Evolutionary conservation across 2,113 vertebrate genomes (phyloP).

Genomic region (Epinephelus fuscoguttatus): DNA sequence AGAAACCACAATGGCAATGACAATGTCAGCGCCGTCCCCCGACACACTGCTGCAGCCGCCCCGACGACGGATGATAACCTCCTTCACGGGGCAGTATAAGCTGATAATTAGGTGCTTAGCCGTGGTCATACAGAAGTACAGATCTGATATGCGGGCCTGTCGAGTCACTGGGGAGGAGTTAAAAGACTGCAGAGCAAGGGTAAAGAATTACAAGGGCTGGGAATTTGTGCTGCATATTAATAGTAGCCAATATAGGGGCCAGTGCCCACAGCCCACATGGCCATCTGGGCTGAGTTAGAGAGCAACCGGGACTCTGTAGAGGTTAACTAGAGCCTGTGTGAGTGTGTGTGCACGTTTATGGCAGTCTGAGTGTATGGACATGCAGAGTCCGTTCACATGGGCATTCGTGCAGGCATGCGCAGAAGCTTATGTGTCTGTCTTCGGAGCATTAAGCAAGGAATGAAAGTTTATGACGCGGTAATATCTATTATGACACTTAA

Average conservation of each 20-base stretch:
- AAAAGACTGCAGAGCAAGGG: conserved; percentile 47
- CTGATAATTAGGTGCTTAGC: conserved; percentile 67
- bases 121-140: conserved; percentile 25
- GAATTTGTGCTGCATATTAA: conserved; percentile 63
- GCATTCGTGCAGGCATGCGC: conserved; percentile 38
- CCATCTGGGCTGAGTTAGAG: conserved; percentile 59
- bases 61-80: conserved; percentile 31
- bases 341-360: neutral
- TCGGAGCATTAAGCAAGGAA: conserved; percentile 55
- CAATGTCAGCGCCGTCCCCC: conserved; percentile 27
- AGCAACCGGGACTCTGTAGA: conserved; percentile 56
- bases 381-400: neutral
- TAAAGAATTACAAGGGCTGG: conserved; percentile 57
- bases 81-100: conserved; percentile 50
- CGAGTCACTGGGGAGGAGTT: conserved; percentile 51
- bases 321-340: conserved; percentile 52
- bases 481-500: conserved; percentile 68
- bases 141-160: conserved; percentile 58
- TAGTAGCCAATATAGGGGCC: conserved; percentile 43
- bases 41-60: neutral
- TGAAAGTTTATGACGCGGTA: conserved; percentile 65
- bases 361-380: neutral
- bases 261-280: conserved; percentile 30
- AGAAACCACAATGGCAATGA: conserved; percentile 33
- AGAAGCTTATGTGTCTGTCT: conserved; percentile 38